Base-by-base conservation (phyloP, 2,113 vertebrate species). In the Calonectris borealis region DNA sequence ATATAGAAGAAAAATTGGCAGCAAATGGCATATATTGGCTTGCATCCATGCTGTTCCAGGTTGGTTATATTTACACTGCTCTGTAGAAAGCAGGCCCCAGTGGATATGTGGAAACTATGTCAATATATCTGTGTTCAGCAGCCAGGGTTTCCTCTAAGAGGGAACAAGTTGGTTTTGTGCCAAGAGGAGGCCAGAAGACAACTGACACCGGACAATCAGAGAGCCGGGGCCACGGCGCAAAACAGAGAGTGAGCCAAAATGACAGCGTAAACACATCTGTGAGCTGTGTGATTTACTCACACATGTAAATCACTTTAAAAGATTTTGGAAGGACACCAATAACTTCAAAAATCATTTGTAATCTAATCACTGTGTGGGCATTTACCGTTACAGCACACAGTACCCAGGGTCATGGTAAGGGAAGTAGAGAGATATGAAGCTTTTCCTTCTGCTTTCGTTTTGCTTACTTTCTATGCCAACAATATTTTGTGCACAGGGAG, bases 41-140 rank as follows among this genome's bases (percentile, higher is more conserved):
- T 69, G 44, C 40, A 85, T 83, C 84, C 92, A 87, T 32, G 49
- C 73, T 77, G 49, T 44, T 96, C 70, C 93, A 96, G 90, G 90
- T 91, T 91, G 78, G 81, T 87, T 94, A 46, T 94, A 86, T 96
- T 91, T 96, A 95, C 77, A 75, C 17, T 69, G 32, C 78, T 85
- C 70, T 61, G 40, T 19, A 94, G 70, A 93, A 91, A 91, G 92
- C 78, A 94, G 73, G 38, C 44, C 84, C 48, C 90, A 29, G 58
- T 70, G 92, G 87, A 49, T 91, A 90, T 54, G 82, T 80, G 78
- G 84, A 91, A 97, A 91, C 70, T 91, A 96, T 87, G 89, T 94
- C 87, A 94, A 87, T 61, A 83, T 94, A 93, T 96, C 82, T 80
- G 66, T 72, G 73, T 65, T 94, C 86, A 93, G 82, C 73, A 73